A percentile compares a stretch with the other conserved stretches of the same genome.
phyloP scores from a whole-genome alignment of 2,888 invertebrate genomes.

The Dinocampus coccinellae region DNA sequence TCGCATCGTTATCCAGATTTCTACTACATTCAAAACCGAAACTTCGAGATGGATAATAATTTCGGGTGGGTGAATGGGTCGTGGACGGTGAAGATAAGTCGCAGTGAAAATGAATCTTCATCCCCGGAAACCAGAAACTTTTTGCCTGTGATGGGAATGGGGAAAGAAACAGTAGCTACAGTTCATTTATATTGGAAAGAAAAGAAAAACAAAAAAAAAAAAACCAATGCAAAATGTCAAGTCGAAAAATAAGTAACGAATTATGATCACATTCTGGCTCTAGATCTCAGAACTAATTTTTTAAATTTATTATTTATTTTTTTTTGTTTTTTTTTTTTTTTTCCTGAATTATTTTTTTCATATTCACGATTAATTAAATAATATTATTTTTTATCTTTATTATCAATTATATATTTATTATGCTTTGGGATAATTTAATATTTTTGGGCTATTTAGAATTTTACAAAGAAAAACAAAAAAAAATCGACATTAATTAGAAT shows the following conservation, averaged over 20 bases:
- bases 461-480: background rate
- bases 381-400: too few species aligned
- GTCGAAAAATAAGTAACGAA: background rate
- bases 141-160: background rate
- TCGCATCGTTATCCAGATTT: conserved; percentile 5
- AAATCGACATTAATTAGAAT: background rate
- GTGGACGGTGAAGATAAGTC: background rate
- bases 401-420: too few species aligned
- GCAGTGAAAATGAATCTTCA: conserved; percentile 1
- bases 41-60: conserved; percentile 15
- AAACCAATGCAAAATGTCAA: background rate
- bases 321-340: background rate
- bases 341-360: too few species aligned
- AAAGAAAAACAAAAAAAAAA: background rate
- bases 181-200: background rate
- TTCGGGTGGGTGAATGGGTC: background rate
- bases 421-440: too few species aligned
- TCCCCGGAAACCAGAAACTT: background rate
- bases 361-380: too few species aligned
- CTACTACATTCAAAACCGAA: conserved; percentile 4
- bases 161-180: background rate
- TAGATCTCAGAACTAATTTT: background rate
- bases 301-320: background rate
- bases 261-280: background rate
- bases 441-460: too few species aligned